Conservation (phyloP, 2,888 invertebrate species). For the Ariolimax columbianus region DNA sequence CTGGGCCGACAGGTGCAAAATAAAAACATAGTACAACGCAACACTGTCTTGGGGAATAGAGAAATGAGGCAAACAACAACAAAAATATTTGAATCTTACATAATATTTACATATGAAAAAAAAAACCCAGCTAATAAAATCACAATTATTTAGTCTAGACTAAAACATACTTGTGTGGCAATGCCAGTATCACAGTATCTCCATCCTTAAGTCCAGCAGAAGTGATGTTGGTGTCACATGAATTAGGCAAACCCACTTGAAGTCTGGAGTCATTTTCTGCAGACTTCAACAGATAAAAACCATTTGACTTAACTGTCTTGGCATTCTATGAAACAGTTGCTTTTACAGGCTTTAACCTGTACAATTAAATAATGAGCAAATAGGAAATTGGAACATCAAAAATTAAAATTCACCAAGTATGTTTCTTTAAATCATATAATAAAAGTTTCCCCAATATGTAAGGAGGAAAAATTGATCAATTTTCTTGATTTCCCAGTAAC, state of each 20-base stretch:
- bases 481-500: not conserved
- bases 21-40: too few relatives aligned
- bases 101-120: too few relatives aligned
- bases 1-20: too few relatives aligned
- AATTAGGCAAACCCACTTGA: not conserved
- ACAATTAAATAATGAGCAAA: too few relatives aligned
- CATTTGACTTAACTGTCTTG: not conserved
- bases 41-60: too few relatives aligned
- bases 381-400: too few relatives aligned
- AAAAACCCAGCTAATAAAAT: not conserved
- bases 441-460: not conserved
- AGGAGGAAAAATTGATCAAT: not conserved
- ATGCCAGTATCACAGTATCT: not conserved
- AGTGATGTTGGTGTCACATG: slow-evolving; percentile 19
- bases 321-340: not conserved
- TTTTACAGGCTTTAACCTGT: not conserved
- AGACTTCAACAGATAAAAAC: not conserved
- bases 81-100: too few relatives aligned
- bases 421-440: not conserved
- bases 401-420: too few relatives aligned
- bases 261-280: slow-evolving; percentile 19
- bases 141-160: not conserved
- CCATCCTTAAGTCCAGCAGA: slow-evolving; percentile 40
- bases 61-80: too few relatives aligned
- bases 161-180: slow-evolving; percentile 1